phyloP scores from a whole-genome alignment of 2,797 vertebrate genomes.

The Megalops cyprinoides region DNA sequence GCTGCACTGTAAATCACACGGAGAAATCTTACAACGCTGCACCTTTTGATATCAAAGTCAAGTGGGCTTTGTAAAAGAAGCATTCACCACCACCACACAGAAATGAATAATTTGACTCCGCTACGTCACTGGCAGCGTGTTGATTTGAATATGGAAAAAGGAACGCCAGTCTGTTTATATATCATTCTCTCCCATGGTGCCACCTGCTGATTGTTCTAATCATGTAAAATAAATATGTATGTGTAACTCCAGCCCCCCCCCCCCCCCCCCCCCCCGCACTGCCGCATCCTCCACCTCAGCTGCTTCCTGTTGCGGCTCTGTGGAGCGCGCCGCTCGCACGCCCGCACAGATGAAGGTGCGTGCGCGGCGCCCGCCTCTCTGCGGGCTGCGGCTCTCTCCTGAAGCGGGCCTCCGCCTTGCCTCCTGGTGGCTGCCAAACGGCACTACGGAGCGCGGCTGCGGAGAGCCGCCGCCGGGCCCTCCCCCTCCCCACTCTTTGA shows the following conservation, averaged over 20 bases:
- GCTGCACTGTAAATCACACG: too few species aligned
- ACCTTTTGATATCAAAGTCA: too few species aligned
- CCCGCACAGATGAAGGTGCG: not conserved
- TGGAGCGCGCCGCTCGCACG: not conserved
- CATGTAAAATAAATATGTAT: not conserved
- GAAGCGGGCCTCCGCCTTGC: not conserved
- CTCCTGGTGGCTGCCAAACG: not conserved
- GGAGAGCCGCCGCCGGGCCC: not conserved
- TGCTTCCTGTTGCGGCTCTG: not conserved
- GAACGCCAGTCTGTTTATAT: not conserved
- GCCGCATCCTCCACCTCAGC: too few species aligned
- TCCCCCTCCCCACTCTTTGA: constrained; percentile 22
- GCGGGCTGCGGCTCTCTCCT: not conserved
- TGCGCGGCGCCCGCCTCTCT: not conserved
- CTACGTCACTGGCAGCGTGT: not conserved
- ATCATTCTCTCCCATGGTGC: not conserved
- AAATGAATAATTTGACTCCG: not conserved
- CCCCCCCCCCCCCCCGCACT: too few species aligned
- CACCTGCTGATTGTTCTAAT: not conserved
- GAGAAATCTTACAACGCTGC: too few species aligned
- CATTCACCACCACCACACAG: not conserved
- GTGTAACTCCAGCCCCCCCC: too few species aligned
- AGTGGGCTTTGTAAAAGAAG: too few species aligned
- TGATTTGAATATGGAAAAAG: not conserved
- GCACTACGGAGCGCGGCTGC: not conserved